Conservation (phyloP, 35 echinoderm and acorn worm genomes). For the Heliocidaris erythrogramma region DNA sequence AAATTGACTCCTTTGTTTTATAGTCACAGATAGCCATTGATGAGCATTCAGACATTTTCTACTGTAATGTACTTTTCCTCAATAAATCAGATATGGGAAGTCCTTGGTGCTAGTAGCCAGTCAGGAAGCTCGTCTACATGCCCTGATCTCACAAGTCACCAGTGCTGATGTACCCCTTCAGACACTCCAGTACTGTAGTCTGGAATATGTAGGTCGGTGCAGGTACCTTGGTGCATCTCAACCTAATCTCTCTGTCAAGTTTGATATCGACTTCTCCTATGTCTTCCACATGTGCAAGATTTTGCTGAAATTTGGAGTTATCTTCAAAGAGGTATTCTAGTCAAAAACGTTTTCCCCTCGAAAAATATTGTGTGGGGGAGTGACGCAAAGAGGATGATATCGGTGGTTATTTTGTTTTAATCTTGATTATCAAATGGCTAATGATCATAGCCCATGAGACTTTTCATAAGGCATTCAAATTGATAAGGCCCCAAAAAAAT, state of each 20-base stretch:
- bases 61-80: not conserved
- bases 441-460: too few species aligned
- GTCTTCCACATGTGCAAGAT: slow-evolving; percentile 21
- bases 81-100: not conserved
- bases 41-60: not conserved
- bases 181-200: not conserved
- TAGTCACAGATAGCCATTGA: too few species aligned
- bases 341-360: too few species aligned
- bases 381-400: too few species aligned
- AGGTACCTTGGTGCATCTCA: not conserved
- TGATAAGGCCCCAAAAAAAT: too few species aligned
- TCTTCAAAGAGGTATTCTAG: not conserved
- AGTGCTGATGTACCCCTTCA: not conserved
- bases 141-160: not conserved
- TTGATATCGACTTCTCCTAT: not conserved
- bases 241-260: not conserved
- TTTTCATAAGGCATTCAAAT: too few species aligned
- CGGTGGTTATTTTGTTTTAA: too few species aligned
- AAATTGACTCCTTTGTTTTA: too few species aligned
- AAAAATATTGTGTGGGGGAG: too few species aligned
- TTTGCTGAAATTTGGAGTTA: not conserved
- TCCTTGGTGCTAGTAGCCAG: not conserved
- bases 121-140: not conserved
- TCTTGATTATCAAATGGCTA: too few species aligned
- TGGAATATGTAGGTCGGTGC: not conserved